Base-by-base conservation (phyloP, 2,888 invertebrate species). In the Lithosia quadra region DNA sequence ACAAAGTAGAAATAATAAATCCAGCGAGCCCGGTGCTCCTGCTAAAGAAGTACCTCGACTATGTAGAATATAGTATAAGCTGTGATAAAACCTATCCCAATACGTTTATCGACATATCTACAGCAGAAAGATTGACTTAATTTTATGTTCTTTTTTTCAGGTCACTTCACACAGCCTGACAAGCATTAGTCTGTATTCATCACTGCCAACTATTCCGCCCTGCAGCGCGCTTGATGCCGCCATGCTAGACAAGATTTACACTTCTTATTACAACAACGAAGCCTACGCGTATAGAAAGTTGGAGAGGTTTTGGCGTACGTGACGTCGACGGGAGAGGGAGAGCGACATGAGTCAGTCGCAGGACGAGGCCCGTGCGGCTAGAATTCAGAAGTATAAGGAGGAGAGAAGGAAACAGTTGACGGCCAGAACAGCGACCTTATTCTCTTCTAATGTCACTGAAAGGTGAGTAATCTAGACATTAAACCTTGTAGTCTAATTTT, bases 321-420 rank as follows among this genome's bases (percentile, higher is more conserved):
- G 93, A 93, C 93, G 87, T 81, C 86, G 80, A 74, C 86, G 83
- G 74, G 81, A 82, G 56, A 74, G 68, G 56, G 84, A 81, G 72
- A 80, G 80, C 85, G 88, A 83, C 73, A 95, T 95, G 94, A 94
- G 87, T 76, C 90, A 89, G 81, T 86, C 92, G 71, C 90, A 89
- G 73, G 95, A 95, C 78, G 95, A 95, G 88, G 95, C 92, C 87
- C 91, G 95, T 77, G 95, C 95, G 86, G 96, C 96, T 89, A 94
- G 97, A 86, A 96, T 97, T 83, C 96, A 96, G 81, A 96, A 96
- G 81, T 97, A 97, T 90, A 97, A 97, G 88, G 97, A 97, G 84
- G 97, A 97, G 86, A 94, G 97, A 67, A 95, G 96, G 73, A 96
- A 95, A 81, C 97, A 97, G 88, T 91, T 97, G 73, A 96, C 96